Conservation (phyloP, 2,888 invertebrate species). For the Stictocephala bisonia region DNA sequence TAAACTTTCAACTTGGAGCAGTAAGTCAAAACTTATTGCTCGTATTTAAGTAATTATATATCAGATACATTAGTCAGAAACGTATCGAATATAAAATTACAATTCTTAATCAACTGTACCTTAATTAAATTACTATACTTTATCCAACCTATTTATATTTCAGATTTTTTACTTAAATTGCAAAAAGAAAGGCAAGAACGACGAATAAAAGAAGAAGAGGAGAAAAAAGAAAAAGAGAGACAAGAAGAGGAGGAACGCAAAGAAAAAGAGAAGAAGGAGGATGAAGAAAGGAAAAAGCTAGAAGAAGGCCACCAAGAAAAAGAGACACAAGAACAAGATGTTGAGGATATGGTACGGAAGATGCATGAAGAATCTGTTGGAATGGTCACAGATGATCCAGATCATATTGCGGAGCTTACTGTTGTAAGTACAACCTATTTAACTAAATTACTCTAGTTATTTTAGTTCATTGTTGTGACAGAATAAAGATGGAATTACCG, state of each 20-base stretch:
- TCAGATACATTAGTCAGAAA: too few relatives aligned
- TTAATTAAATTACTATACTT: too few relatives aligned
- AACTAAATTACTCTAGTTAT: conserved; percentile 17
- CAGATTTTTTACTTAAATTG: conserved; percentile 71
- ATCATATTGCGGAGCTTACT: conserved; percentile 47
- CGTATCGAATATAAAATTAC: too few relatives aligned
- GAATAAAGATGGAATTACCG: too few relatives aligned
- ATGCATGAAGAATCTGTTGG: conserved; percentile 65
- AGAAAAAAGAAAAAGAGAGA: conserved; percentile 70
- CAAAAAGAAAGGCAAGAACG: conserved; percentile 74
- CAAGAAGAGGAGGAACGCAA: conserved; percentile 63
- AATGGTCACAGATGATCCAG: conserved; percentile 52
- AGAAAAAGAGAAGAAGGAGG: conserved; percentile 48
- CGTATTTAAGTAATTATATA: too few relatives aligned
- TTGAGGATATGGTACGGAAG: conserved; percentile 68
- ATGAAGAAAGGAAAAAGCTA: conserved; percentile 49
- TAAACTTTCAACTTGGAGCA: too few relatives aligned
- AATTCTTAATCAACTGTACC: too few relatives aligned
- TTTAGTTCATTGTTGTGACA: too few relatives aligned
- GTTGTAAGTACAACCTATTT: conserved; percentile 39
- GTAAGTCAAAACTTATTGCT: too few relatives aligned
- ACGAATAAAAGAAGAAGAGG: conserved; percentile 68
- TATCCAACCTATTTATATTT: too few relatives aligned
- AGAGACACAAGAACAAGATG: conserved; percentile 66
- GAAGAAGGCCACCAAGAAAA: conserved; percentile 63